Evolutionary conservation across 2,113 vertebrate species (phyloP), one percentile per base, ranked within the genome.

Genomic region (Xerus inauris): DNA sequence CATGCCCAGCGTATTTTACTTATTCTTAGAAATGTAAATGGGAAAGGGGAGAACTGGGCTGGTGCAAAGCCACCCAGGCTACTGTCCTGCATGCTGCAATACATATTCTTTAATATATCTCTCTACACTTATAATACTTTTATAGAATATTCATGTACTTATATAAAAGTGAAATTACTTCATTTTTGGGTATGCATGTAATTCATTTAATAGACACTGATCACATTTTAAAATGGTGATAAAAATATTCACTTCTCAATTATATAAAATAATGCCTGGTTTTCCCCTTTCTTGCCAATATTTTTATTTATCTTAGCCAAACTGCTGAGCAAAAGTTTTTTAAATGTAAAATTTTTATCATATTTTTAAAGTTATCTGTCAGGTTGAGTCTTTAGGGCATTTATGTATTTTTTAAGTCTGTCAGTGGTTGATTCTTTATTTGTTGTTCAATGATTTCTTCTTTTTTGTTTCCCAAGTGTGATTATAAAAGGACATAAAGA

Each of bases 401-500:
- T 59, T 49, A 75, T 75, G 7, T 40, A 65, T 49, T 69, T 89
- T 80, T 42, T 69, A 0, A 81, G 57, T 38, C 6, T 88, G 28
- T 45, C 14, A 30, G 11, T 67, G 88, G 1, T 9, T 73, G 28
- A 88, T 79, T 89, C 11, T 85, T 69, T 49, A 32, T 87, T 3
- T 91, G 19, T 79, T 93, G 80, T 91, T 86, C 4, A 80, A 11
- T 69, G 35, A 28, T 76, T 93, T 77, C 28, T 67, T 96, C 6
- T 65, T 26, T 85, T 5, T 89, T 94, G 28, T 6, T 88, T 94
- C 42, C 8, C 2, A 32, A 65, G 49, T 72, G 6, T 67, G 69
- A 59, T 75, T 93, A 32, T 81, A 87, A 75, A 79, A 14, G 4
- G 28, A 13, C 40, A 81, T 5, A 59, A 17, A 67, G 6, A 84